A percentile compares a stretch with the other conserved stretches of the same genome.
Evolutionary conservation across 2,113 vertebrate genomes (phyloP).

Genomic region (Oryzias melastigma): DNA sequence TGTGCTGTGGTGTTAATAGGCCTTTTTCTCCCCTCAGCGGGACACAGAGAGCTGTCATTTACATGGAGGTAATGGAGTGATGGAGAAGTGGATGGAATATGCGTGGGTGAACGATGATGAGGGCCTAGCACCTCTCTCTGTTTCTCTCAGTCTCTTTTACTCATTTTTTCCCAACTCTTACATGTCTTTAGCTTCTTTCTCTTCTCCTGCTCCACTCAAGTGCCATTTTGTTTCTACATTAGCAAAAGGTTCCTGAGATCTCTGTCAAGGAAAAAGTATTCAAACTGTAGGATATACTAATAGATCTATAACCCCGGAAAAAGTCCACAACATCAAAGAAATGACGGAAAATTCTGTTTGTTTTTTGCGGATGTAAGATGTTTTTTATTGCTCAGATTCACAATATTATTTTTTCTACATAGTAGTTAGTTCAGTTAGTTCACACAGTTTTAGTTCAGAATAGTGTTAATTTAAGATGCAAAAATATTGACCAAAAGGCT

Average conservation of each 20-base stretch:
- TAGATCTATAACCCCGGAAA: slow-evolving; percentile 10
- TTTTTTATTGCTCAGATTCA: too few relatives aligned
- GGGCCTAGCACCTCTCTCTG: slow-evolving; percentile 56
- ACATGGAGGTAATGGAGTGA: slow-evolving; percentile 76
- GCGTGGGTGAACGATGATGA: slow-evolving; percentile 70
- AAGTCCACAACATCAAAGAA: slow-evolving; percentile 2
- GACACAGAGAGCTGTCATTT: slow-evolving; percentile 74
- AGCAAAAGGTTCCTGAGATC: slow-evolving; percentile 18
- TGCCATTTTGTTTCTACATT: slow-evolving; percentile 27
- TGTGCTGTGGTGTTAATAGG: slow-evolving; percentile 70
- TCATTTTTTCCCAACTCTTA: slow-evolving; percentile 32
- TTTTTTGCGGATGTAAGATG: too few relatives aligned
- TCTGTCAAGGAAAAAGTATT: slow-evolving; percentile 13
- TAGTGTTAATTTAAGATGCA: too few relatives aligned
- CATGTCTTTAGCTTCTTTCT: slow-evolving; percentile 34
- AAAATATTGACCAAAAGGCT: too few relatives aligned
- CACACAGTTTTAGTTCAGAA: too few relatives aligned
- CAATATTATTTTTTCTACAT: too few relatives aligned
- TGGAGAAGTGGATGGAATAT: slow-evolving; percentile 73
- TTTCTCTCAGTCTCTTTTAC: slow-evolving; percentile 37
- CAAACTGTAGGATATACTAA: slow-evolving; percentile 12
- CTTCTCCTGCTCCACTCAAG: slow-evolving; percentile 8
- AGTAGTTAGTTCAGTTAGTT: too few relatives aligned
- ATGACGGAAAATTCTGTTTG: too few relatives aligned
- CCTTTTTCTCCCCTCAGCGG: slow-evolving; percentile 72